Conservation (phyloP, 2,888 invertebrate genomes). For the Meloe dianella region DNA sequence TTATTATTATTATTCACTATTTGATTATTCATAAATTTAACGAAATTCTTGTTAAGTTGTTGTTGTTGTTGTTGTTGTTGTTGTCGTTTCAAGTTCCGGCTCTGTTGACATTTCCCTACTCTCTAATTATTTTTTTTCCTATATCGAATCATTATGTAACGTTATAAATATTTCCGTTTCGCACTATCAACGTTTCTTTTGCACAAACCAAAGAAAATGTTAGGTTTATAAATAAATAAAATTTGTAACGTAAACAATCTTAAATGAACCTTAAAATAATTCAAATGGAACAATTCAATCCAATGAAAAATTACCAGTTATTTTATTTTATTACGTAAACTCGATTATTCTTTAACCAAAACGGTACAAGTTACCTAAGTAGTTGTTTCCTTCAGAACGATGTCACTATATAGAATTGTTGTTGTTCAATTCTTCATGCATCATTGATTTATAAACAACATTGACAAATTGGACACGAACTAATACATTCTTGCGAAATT, state of each 20-base stretch:
- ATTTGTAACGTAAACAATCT: too few species aligned
- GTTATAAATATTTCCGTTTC: not conserved
- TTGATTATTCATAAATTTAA: too few species aligned
- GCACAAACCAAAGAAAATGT: not conserved
- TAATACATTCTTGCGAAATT: conserved; percentile 28
- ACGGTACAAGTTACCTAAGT: not conserved
- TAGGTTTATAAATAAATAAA: not conserved
- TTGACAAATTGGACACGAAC: conserved; percentile 29
- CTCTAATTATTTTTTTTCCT: conserved; percentile 4
- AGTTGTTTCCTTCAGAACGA: not conserved
- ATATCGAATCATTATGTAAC: not conserved
- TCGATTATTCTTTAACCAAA: too few species aligned
- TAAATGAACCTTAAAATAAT: too few species aligned
- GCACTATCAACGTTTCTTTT: not conserved
- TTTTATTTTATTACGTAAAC: too few species aligned
- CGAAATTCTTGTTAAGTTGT: too few species aligned
- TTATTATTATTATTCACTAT: not conserved
- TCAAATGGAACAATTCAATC: too few species aligned
- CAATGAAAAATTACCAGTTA: too few species aligned
- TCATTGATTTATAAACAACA: conserved; percentile 35
- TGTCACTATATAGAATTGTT: conserved; percentile 19
- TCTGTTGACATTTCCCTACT: not conserved
- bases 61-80: not conserved
- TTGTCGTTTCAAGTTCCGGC: not conserved
- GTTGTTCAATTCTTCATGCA: conserved; percentile 47